Percentiles rank a stretch among this genome's conserved stretches.
phyloP scores from a whole-genome alignment of 2,888 invertebrate genomes.

The Perdita meconis region DNA sequence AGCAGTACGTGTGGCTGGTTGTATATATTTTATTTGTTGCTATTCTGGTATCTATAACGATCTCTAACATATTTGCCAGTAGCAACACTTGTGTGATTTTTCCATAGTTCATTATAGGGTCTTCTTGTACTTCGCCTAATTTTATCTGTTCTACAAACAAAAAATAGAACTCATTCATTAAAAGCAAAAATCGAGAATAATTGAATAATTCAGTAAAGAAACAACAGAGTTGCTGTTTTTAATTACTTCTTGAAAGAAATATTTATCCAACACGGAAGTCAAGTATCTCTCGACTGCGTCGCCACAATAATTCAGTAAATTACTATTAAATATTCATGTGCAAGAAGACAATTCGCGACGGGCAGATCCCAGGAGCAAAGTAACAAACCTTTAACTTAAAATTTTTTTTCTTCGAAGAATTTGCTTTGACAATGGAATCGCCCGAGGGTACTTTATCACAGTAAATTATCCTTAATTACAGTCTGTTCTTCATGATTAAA shows the following conservation, averaged over 20 bases:
- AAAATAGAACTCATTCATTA: too few relatives aligned
- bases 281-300: not conserved
- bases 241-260: too few relatives aligned
- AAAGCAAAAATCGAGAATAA: too few relatives aligned
- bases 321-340: not conserved
- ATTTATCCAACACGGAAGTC: too few relatives aligned
- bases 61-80: not conserved
- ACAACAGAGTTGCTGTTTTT: too few relatives aligned
- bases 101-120: too few relatives aligned
- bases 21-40: too few relatives aligned
- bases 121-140: constrained; percentile 4
- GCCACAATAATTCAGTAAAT: too few relatives aligned
- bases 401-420: not conserved
- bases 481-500: not conserved
- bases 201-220: too few relatives aligned
- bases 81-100: not conserved
- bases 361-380: not conserved
- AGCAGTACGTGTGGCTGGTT: not conserved
- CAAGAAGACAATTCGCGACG: constrained; percentile 1
- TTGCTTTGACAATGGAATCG: constrained; percentile 1
- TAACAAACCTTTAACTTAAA: not conserved
- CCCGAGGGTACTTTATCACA: too few relatives aligned
- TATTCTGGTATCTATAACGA: not conserved
- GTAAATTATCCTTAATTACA: not conserved
- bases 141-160: too few relatives aligned